Conservation (phyloP, 2,888 invertebrate species). For the Koerneria pararmatus region DNA sequence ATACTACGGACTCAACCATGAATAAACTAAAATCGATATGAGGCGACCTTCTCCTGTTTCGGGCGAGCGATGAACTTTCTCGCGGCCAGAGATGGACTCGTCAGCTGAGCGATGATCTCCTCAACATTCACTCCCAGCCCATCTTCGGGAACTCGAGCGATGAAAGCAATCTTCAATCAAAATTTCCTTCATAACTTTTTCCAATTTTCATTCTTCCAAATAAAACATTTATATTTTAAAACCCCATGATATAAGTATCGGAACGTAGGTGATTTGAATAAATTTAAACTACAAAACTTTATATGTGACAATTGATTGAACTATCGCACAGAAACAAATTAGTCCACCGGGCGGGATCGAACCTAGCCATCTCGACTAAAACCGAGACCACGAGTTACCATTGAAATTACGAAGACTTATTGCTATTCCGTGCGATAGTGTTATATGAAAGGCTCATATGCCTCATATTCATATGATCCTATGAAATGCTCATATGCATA, state of each 20-base stretch:
- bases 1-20: too few species aligned
- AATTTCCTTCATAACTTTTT: not conserved
- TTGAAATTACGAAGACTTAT: too few species aligned
- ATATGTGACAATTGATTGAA: too few species aligned
- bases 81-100: constrained; percentile 15
- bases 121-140: constrained; percentile 43
- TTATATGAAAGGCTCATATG: too few species aligned
- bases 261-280: not conserved
- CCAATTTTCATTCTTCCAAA: constrained; percentile 71
- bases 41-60: constrained; percentile 70
- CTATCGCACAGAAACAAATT: too few species aligned
- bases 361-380: too few species aligned
- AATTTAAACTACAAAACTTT: not conserved
- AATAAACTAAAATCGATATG: too few species aligned
- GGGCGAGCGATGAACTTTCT: constrained; percentile 42
- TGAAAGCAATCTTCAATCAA: constrained; percentile 42
- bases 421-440: too few species aligned
- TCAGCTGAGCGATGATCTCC: constrained; percentile 32
- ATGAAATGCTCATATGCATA: too few species aligned
- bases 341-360: too few species aligned
- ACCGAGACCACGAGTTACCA: too few species aligned
- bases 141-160: constrained; percentile 50
- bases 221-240: constrained; percentile 12
- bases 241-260: not conserved
- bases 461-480: too few species aligned